Percentiles rank a stretch among this genome's conserved stretches.
Evolutionary conservation across 2,888 invertebrate genomes (phyloP).

Genomic region (Strigamia maritima): DNA sequence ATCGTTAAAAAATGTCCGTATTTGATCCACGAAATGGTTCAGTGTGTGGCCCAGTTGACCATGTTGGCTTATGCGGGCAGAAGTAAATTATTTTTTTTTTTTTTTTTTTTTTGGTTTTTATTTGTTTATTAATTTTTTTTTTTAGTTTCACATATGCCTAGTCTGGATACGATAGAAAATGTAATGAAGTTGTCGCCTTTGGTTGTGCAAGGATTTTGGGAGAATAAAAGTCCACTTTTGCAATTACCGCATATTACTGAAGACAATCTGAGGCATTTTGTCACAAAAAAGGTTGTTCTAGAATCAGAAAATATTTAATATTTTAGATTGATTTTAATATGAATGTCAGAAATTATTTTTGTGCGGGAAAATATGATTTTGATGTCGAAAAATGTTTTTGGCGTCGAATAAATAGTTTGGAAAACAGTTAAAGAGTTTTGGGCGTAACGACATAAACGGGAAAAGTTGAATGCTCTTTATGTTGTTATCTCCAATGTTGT

Average conservation of each 20-base stretch:
- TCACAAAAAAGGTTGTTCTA: slow-evolving; percentile 77
- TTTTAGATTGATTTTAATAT: too few species aligned
- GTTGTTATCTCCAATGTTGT: too few species aligned
- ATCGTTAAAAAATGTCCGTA: slow-evolving; percentile 79
- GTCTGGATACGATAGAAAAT: slow-evolving; percentile 92
- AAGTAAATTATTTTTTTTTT: slow-evolving; percentile 59
- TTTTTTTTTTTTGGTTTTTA: neutral
- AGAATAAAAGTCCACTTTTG: slow-evolving; percentile 85
- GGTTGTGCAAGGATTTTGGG: slow-evolving; percentile 96
- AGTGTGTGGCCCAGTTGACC: slow-evolving; percentile 89
- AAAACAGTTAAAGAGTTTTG: too few species aligned
- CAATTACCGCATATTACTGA: slow-evolving; percentile 92
- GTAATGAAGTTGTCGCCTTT: slow-evolving; percentile 96
- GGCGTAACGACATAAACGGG: too few species aligned
- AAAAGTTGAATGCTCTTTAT: too few species aligned
- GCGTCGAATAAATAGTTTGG: too few species aligned
- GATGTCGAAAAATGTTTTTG: too few species aligned
- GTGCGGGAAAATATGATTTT: too few species aligned
- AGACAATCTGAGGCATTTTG: slow-evolving; percentile 82
- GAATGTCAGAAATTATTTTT: slow-evolving; percentile 42
- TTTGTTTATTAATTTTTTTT: neutral
- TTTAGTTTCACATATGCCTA: slow-evolving; percentile 73
- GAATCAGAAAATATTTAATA: too few species aligned
- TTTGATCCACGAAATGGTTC: slow-evolving; percentile 95
- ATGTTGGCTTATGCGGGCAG: slow-evolving; percentile 84